Percentiles rank a stretch among this genome's conserved stretches.
Conservation (phyloP, 1,140 invertebrate species). For the Euschistus heros region DNA sequence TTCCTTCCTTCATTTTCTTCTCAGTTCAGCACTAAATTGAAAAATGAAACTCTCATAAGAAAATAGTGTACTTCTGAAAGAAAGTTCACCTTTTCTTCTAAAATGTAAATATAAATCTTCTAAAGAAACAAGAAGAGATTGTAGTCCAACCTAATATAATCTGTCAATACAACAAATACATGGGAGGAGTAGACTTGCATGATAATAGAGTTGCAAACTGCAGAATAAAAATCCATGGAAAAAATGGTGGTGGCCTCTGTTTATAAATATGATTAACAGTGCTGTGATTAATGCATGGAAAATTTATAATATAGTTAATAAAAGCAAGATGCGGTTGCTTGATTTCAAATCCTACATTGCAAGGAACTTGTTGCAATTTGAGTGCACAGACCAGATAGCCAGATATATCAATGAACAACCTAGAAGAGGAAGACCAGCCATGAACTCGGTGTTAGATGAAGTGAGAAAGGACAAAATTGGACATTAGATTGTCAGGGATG, state of each 20-base stretch:
- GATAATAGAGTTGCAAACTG: slow-evolving; percentile 30
- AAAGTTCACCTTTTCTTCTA: too few relatives aligned
- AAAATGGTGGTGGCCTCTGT: slow-evolving; percentile 33
- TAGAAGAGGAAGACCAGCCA: background rate
- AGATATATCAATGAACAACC: background rate
- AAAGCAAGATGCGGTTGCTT: slow-evolving; percentile 12
- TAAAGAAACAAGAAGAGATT: slow-evolving; percentile 7
- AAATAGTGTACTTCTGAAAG: too few relatives aligned
- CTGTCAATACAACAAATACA: slow-evolving; percentile 30
- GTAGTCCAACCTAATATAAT: slow-evolving; percentile 20
- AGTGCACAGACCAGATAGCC: background rate
- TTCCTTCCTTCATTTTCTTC: too few relatives aligned
- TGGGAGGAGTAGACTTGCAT: slow-evolving; percentile 31
- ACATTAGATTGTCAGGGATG: slow-evolving; percentile 12
- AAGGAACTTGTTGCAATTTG: background rate
- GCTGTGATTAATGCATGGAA: slow-evolving; percentile 30
- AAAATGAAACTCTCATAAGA: too few relatives aligned
- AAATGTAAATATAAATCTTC: too few relatives aligned
- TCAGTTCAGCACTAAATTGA: too few relatives aligned
- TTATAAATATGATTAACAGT: slow-evolving; percentile 30
- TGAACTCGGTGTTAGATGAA: slow-evolving; percentile 10
- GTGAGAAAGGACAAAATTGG: slow-evolving; percentile 8
- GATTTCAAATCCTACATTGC: slow-evolving; percentile 17
- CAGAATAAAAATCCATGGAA: slow-evolving; percentile 29
- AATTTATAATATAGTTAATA: slow-evolving; percentile 19